Base-by-base conservation (phyloP, 2,888 invertebrate genomes). In the Drosophila siamana region DNA sequence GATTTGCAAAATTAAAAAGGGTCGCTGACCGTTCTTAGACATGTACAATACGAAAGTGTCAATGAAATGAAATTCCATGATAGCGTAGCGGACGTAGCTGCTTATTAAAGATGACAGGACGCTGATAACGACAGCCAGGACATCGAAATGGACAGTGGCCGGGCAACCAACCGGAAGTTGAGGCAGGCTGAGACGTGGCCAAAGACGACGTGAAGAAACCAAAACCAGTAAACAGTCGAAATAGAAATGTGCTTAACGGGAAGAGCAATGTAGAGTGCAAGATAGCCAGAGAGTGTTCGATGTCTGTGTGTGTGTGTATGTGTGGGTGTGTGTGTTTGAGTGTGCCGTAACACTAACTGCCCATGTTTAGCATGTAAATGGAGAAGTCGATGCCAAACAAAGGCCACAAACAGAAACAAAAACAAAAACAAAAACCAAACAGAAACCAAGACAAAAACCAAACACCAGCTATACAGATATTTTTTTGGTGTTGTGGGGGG, bases 1-100 rank as follows among this genome's bases (percentile, higher is more conserved):
- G 89, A 78, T 80, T 85, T 82, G 55, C 72, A 71, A 88, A 83
- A 89, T 89, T 86, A 88, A 89, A 89, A 86, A 88, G 89, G 89
- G 89, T 88, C 89, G 89, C 69, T 66, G 79, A 74, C 75, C 81
- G 68, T 80, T 64, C 63, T 71, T 67, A 67, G 66, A 62, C 43
- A 51, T n/a, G 4, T 46, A 55, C 77, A 86, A 82, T 80, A 74
- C 73, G 80, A 83, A 88, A 76, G 89, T 89, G 89, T 86, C 86
- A 89, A 86, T 86, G 88, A 72, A 83, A 86, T 73, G 80, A 76
- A 89, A 86, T 88, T 66, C 73, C 70, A 72, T 75, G 89, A 86
- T 86, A 86, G 78, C 80, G 72, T 86, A 86, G 78, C 80, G 72
- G 71, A 77, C 88, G 82, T 82, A 73, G 80, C 74, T 68, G 85